Conservation (phyloP, 2,888 invertebrate species). For the Antheraea assamensis region DNA sequence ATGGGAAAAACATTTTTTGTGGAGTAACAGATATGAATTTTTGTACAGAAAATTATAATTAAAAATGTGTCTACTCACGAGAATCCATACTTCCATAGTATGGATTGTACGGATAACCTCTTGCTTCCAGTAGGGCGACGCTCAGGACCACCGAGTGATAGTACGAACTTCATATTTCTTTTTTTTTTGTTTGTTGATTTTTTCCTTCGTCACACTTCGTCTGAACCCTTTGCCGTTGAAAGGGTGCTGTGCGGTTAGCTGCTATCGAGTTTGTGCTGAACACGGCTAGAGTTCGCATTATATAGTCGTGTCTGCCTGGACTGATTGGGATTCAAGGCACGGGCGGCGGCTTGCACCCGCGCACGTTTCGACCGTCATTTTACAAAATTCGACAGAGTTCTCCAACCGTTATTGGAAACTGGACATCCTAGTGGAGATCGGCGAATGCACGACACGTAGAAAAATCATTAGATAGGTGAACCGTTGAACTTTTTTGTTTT, state of each 20-base stretch:
- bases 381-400: slow-evolving; percentile 61
- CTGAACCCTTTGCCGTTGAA: slow-evolving; percentile 40
- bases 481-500: slow-evolving; percentile 59
- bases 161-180: slow-evolving; percentile 58
- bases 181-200: slow-evolving; percentile 26
- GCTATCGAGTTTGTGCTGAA: slow-evolving; percentile 57
- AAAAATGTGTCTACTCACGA: slow-evolving; percentile 51
- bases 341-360: slow-evolving; percentile 53
- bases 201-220: slow-evolving; percentile 33
- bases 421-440: slow-evolving; percentile 56
- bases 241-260: slow-evolving; percentile 55
- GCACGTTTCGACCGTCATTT: slow-evolving; percentile 53
- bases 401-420: slow-evolving; percentile 70
- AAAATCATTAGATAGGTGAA: slow-evolving; percentile 45
- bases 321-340: slow-evolving; percentile 73
- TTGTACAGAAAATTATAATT: not conserved
- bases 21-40: too few species aligned
- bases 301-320: slow-evolving; percentile 67
- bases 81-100: slow-evolving; percentile 71
- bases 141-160: slow-evolving; percentile 50
- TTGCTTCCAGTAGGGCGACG: slow-evolving; percentile 58
- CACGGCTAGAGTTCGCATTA: slow-evolving; percentile 53
- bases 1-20: too few species aligned
- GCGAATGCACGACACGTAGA: slow-evolving; percentile 63
- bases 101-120: slow-evolving; percentile 67